Conservation (phyloP, 2,113 vertebrate species). For the Clarias gariepinus region DNA sequence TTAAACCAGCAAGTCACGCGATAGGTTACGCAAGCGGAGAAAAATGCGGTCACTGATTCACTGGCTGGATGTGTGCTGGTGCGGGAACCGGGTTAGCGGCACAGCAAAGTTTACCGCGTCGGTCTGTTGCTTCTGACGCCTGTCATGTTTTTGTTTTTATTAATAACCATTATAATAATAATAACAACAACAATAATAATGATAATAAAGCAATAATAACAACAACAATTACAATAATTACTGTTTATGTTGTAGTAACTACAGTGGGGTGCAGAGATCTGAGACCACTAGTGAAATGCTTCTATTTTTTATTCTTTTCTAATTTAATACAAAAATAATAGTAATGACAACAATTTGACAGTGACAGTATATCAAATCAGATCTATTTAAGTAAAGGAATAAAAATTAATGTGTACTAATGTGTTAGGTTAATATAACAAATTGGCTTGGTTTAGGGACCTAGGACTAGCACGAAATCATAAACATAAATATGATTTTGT, state of each 20-base stretch:
- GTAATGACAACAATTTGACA: neutral
- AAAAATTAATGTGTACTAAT: too few species aligned
- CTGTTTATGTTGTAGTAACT: neutral
- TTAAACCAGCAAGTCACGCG: conserved; percentile 49
- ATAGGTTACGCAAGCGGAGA: conserved; percentile 50
- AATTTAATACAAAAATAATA: neutral
- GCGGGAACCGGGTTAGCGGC: neutral
- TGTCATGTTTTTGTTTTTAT: neutral
- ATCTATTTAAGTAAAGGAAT: too few species aligned
- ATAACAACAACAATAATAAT: too few species aligned
- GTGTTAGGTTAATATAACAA: neutral
- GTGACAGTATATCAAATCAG: too few species aligned
- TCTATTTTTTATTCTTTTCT: neutral
- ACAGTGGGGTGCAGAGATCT: neutral
- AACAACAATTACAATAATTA: neutral
- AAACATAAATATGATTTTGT: too few species aligned
- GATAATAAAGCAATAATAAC: too few species aligned
- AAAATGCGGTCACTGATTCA: conserved; percentile 48
- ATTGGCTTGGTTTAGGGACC: neutral
- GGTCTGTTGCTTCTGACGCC: neutral
- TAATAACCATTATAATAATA: neutral
- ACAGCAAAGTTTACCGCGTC: neutral
- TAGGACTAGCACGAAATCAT: neutral
- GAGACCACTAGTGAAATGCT: neutral
- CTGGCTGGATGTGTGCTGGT: neutral